Evolutionary conservation across 1,140 invertebrate genomes (phyloP).

Genomic region (Telenomus remus): DNA sequence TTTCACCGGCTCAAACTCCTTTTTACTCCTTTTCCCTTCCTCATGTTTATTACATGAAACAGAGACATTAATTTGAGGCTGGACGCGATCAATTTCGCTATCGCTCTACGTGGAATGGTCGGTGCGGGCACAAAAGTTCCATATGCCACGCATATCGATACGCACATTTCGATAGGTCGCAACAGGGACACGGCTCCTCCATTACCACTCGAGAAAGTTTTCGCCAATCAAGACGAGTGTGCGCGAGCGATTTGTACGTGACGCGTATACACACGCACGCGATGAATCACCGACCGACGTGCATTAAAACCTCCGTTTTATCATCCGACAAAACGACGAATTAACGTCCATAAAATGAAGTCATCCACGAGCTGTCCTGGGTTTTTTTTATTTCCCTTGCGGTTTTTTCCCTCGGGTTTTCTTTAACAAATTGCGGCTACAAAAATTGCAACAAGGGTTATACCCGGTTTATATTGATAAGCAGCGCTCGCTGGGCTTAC

Average conservation of each 20-base stretch:
- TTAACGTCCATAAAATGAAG: constrained; percentile 48
- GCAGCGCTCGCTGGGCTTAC: constrained; percentile 47
- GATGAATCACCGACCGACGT: constrained; percentile 18
- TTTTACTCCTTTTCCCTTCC: background rate
- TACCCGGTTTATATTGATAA: constrained; percentile 54
- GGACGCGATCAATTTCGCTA: constrained; percentile 49
- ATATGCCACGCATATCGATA: constrained; percentile 48
- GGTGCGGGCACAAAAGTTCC: constrained; percentile 36
- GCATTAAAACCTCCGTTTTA: constrained; percentile 15
- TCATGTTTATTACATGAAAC: constrained; percentile 45
- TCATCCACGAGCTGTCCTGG: constrained; percentile 24
- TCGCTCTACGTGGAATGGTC: constrained; percentile 23
- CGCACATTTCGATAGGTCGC: constrained; percentile 44
- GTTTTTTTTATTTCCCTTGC: background rate
- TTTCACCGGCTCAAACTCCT: constrained; percentile 34
- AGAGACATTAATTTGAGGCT: constrained; percentile 44
- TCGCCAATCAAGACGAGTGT: constrained; percentile 32
- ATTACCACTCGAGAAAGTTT: constrained; percentile 60
- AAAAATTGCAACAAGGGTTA: constrained; percentile 53
- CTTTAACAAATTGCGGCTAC: constrained; percentile 50
- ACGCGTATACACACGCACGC: constrained; percentile 42
- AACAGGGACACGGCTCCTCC: constrained; percentile 62
- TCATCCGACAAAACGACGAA: constrained; percentile 3
- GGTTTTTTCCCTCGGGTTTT: constrained; percentile 8
- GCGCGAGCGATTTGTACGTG: constrained; percentile 55